phyloP scores from a whole-genome alignment of 2,888 invertebrate genomes.

The Drosophila melanosoma region DNA sequence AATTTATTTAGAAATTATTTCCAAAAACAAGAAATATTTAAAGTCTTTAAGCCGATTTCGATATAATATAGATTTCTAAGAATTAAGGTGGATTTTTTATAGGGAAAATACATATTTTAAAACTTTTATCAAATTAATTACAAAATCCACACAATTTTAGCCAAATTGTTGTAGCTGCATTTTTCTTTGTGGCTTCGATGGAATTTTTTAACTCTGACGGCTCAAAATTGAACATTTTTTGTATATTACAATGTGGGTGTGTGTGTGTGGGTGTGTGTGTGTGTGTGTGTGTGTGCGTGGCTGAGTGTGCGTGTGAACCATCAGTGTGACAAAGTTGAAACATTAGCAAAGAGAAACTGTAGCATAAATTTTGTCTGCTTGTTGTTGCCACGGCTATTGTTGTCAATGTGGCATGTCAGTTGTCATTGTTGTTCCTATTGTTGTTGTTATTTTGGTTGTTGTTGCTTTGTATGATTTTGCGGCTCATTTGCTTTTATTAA shows the following conservation, averaged over 20 bases:
- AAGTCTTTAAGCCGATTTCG: background rate
- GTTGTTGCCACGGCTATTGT: constrained; percentile 13
- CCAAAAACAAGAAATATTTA: background rate
- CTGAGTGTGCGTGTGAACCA: constrained; percentile 5
- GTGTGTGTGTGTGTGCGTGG: background rate
- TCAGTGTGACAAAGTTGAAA: constrained; percentile 68
- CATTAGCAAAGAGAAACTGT: constrained; percentile 65
- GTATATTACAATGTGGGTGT: constrained; percentile 16
- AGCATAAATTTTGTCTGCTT: constrained; percentile 44
- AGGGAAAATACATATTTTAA: background rate
- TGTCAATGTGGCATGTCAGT: constrained; percentile 13
- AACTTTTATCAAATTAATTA: background rate
- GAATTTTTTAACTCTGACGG: background rate
- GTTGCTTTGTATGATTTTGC: constrained; percentile 72
- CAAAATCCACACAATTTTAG: background rate
- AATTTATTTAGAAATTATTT: background rate
- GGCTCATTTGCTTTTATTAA: constrained; percentile 79
- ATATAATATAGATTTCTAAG: background rate
- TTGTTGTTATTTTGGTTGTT: constrained; percentile 12
- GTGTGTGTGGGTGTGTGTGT: background rate
- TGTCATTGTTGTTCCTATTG: constrained; percentile 9
- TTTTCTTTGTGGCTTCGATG: background rate
- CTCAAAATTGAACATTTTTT: constrained; percentile 20
- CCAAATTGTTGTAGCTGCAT: background rate
- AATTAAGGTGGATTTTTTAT: background rate